phyloP scores from a whole-genome alignment of 35 echinoderm and acorn worm genomes.

The Chiridota heheva region DNA sequence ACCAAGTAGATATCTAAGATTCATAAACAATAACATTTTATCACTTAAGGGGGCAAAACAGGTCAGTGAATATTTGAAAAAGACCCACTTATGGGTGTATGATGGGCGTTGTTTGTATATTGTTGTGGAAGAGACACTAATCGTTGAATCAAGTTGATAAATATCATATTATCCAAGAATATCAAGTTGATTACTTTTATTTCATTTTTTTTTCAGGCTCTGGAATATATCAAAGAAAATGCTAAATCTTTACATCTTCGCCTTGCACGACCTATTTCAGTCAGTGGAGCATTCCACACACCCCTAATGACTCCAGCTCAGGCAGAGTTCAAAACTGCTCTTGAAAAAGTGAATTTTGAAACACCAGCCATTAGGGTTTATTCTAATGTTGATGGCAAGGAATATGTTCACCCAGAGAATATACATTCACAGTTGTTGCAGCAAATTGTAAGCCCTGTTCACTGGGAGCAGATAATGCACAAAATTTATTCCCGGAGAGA shows the following conservation, averaged over 20 bases:
- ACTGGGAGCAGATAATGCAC: conserved; percentile 96
- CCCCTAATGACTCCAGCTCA: conserved; percentile 79
- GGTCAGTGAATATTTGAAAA: too few relatives aligned
- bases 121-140: too few relatives aligned
- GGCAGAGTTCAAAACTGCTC: conserved; percentile 40
- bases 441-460: conserved; percentile 72
- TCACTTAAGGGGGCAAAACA: too few relatives aligned
- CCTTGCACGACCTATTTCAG: conserved; percentile 48
- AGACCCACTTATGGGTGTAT: too few relatives aligned
- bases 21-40: too few relatives aligned
- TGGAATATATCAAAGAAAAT: conserved; percentile 78
- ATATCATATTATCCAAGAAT: too few relatives aligned
- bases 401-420: conserved; percentile 52
- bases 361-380: conserved; percentile 67
- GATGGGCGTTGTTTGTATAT: too few relatives aligned
- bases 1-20: too few relatives aligned
- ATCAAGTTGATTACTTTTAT: not conserved
- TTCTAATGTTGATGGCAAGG: conserved; percentile 75
- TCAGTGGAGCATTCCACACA: conserved; percentile 95
- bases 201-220: conserved; percentile 51
- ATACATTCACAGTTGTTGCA: conserved; percentile 53
- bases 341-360: conserved; percentile 59
- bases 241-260: conserved; percentile 52
- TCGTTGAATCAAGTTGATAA: too few relatives aligned
- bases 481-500: conserved; percentile 66